phyloP scores from a whole-genome alignment of 2,797 vertebrate genomes.

The Lutjanus argentimaculatus region DNA sequence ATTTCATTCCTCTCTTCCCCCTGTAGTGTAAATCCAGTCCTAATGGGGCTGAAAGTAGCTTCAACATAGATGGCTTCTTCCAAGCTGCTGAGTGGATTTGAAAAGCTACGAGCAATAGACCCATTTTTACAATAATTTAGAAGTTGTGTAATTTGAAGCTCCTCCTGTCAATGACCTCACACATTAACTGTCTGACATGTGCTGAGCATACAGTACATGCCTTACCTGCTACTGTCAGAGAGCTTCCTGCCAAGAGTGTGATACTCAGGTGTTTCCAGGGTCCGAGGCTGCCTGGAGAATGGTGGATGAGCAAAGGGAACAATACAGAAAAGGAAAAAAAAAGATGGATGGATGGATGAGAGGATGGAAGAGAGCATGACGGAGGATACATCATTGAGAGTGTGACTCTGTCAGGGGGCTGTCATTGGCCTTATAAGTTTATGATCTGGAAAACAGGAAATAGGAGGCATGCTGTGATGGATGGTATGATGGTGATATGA shows the following conservation, averaged over 20 bases:
- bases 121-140: background rate
- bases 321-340: slow-evolving; percentile 70
- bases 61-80: background rate
- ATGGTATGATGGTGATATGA: slow-evolving; percentile 58
- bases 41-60: background rate
- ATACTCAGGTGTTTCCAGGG: slow-evolving; percentile 93
- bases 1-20: background rate
- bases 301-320: slow-evolving; percentile 86
- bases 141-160: background rate
- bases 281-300: slow-evolving; percentile 94
- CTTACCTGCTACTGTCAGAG: slow-evolving; percentile 95
- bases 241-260: slow-evolving; percentile 92
- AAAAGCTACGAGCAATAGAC: background rate
- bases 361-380: slow-evolving; percentile 63
- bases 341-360: slow-evolving; percentile 64
- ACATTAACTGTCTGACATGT: slow-evolving; percentile 51
- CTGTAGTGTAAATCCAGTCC: background rate
- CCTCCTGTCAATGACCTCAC: background rate
- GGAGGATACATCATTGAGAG: slow-evolving; percentile 64
- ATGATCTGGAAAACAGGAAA: slow-evolving; percentile 71
- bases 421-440: slow-evolving; percentile 67
- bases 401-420: slow-evolving; percentile 41
- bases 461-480: slow-evolving; percentile 63
- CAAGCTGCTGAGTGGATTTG: background rate
- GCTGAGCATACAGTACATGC: slow-evolving; percentile 69